phyloP scores from a whole-genome alignment of 1,140 invertebrate species.

The Aphaenogaster floridana region DNA sequence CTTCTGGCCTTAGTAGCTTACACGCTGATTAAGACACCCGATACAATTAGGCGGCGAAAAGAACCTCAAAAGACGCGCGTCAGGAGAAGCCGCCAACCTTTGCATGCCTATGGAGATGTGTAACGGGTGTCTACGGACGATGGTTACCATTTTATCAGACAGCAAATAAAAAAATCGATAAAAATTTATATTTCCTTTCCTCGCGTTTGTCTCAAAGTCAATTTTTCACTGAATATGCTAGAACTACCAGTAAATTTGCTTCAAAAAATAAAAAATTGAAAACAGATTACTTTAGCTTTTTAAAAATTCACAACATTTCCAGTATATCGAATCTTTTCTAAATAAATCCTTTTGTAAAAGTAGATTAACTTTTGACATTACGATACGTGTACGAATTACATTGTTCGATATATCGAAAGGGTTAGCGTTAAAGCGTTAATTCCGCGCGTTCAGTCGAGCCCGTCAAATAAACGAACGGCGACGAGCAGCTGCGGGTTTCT shows the following conservation, averaged over 20 bases:
- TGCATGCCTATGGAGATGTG: conserved; percentile 37
- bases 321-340: neutral
- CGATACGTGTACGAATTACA: neutral
- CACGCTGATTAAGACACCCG: conserved; percentile 86
- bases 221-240: neutral
- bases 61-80: conserved; percentile 83
- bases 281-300: neutral
- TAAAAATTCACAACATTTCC: neutral
- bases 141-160: neutral
- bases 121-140: conserved; percentile 49
- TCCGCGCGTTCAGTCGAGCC: conserved; percentile 37
- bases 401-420: neutral
- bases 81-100: conserved; percentile 55
- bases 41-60: conserved; percentile 86
- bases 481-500: conserved; percentile 63
- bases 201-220: neutral
- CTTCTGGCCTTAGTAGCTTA: conserved; percentile 84
- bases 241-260: neutral
- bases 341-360: neutral
- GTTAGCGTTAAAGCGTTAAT: conserved; percentile 42
- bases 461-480: conserved; percentile 61
- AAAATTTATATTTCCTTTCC: neutral
- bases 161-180: neutral
- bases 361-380: neutral
- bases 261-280: neutral